Evolutionary conservation across 92 coral and sea anemone species (phyloP), one percentile per base, ranked within the genome.

Genomic region (Metridium senile): DNA sequence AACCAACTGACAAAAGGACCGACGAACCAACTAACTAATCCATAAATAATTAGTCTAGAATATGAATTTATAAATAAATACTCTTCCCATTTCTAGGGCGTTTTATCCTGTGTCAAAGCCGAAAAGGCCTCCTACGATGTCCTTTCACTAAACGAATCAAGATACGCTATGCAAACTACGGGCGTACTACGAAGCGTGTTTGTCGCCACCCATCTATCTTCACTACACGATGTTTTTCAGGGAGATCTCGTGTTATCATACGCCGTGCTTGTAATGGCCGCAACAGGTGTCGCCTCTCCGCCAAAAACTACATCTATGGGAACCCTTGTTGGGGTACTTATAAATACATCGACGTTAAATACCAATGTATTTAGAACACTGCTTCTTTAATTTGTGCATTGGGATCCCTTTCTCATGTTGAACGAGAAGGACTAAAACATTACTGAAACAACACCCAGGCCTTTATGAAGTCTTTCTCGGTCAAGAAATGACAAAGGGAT

Each of bases 251-350:
- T 33, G 56, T 33, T 28, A 68, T 84, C 34, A 70, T 84, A 29
- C 88, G 84, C 16, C 79, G 88, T 58, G 88, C 88, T 33, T 84
- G 88, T 63, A 76, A 84, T 52, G 72, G 88, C 7, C 77, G 61
- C 34, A 34, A 63, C 75, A 30, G 49, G 25, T 84, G 88, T 46
- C 82, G 62, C 34, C 75, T 84, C 17, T 81, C 59, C 66, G 80
- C 88, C 63, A 84, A 65, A 70, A 84, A 84, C 61, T 68, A 35
- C 9, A 84, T 84, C 33, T 84, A 78, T 32, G 88, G 88, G n/a
- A 84, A 84, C 26, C 88, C 88, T 0, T 84, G 88, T 20, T 26
- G 21, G 0, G 84, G 84, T 1, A 84, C 88, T 0, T 79, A 70
- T 72, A 84, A 84, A 63, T 84, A 84, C 74, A 78, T 84, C 9